phyloP scores from a whole-genome alignment of 2,797 vertebrate genomes.

The Eptatretus atami region DNA sequence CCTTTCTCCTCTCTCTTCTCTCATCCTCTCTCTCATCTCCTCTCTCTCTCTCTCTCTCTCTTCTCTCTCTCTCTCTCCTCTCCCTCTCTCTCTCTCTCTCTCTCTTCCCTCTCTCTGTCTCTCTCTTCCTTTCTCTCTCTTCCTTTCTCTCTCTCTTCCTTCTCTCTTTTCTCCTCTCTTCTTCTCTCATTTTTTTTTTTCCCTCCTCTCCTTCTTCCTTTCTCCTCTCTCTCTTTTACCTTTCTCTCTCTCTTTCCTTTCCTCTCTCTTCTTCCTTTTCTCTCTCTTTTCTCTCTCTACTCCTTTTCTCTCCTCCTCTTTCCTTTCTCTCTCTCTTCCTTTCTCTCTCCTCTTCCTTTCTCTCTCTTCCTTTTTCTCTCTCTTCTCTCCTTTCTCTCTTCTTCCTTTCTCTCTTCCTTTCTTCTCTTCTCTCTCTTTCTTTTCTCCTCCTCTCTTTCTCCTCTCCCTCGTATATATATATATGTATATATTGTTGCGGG shows the following conservation, averaged over 20 bases:
- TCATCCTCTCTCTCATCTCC: neutral
- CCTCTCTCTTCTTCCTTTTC: neutral
- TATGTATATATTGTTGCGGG: neutral
- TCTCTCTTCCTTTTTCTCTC: neutral
- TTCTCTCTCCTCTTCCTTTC: neutral
- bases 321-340: neutral
- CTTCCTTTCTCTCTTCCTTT: neutral
- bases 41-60: neutral
- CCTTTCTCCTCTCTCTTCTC: neutral
- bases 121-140: too few species aligned
- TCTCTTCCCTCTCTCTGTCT: too few species aligned
- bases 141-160: too few species aligned
- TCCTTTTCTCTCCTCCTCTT: neutral
- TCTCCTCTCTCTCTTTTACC: too few species aligned
- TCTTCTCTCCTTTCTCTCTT: neutral
- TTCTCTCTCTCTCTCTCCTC: too few species aligned
- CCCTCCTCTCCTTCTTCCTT: too few species aligned
- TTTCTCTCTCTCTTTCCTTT: neutral
- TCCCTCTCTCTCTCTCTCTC: too few species aligned
- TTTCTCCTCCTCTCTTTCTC: neutral
- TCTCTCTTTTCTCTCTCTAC: neutral
- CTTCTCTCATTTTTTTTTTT: too few species aligned
- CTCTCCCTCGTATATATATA: neutral
- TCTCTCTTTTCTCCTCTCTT: too few species aligned
- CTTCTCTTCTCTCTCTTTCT: neutral